Percentiles rank a stretch among this genome's conserved stretches.
phyloP scores from a whole-genome alignment of 2,797 vertebrate species.

The Pseudopleuronectes americanus region DNA sequence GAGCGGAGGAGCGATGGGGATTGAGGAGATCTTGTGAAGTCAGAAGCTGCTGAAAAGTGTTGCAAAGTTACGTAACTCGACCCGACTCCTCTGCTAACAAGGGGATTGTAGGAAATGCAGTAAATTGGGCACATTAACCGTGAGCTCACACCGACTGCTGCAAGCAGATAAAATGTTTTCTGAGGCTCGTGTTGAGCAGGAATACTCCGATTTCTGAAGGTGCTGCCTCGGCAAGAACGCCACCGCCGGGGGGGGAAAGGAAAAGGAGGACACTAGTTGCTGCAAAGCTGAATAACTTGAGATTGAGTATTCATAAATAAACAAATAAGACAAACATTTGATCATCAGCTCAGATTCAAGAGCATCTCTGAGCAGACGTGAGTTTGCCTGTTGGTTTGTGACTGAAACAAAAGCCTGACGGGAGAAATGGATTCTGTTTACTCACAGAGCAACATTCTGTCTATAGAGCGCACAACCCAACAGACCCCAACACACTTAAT shows the following conservation, averaged over 20 bases:
- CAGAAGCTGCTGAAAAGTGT: conserved; percentile 39
- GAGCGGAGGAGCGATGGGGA: conserved; percentile 8
- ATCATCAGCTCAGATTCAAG: too few species aligned
- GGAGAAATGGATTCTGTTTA: too few species aligned
- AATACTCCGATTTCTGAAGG: neutral
- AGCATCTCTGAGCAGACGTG: too few species aligned
- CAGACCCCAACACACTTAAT: too few species aligned
- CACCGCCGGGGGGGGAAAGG: neutral
- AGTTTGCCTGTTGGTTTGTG: too few species aligned
- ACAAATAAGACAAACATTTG: too few species aligned
- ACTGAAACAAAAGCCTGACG: too few species aligned
- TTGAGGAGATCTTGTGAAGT: conserved; percentile 30
- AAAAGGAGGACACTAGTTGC: neutral
- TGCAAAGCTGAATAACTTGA: neutral
- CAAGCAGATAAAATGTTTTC: conserved; percentile 24
- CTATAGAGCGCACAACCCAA: too few species aligned
- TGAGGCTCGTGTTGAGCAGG: conserved; percentile 9
- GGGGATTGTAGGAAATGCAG: conserved; percentile 24
- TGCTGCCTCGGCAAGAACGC: neutral
- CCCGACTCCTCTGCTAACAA: neutral
- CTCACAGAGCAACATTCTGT: too few species aligned
- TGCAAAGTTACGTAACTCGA: conserved; percentile 27
- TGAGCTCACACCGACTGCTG: conserved; percentile 28
- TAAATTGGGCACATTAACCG: conserved; percentile 33
- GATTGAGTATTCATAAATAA: too few species aligned